Base-by-base conservation (phyloP, 2,113 vertebrate genomes). In the Phaetusa simplex region DNA sequence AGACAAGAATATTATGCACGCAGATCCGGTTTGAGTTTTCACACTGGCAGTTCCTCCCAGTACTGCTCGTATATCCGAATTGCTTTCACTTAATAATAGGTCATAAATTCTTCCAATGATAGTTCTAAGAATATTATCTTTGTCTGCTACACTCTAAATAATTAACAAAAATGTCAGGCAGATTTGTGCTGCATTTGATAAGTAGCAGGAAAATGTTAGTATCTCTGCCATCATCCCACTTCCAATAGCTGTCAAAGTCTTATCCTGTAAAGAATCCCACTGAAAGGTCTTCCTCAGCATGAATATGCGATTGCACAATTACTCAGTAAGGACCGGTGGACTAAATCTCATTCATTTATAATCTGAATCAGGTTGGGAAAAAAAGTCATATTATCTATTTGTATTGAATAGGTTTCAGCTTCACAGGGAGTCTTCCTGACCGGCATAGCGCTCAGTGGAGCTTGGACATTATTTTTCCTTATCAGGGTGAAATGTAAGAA, bases 21-120 rank as follows among this genome's bases (percentile, higher is more conserved):
- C 56, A 93, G 82, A 93, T 93, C 62, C 6, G 7, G 66, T 93
- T 55, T 93, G 86, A 91, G 56, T 93, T 95, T 94, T 95, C 89
- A 72, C 27, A 49, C 34, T 72, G 56, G 47, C 53, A 84, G 61
- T 49, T 94, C 65, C 77, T 91, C 56, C 38, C 56, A 43, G 26
- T 58, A 50, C 56, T 85, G 86, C 80, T 92, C 55, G 58, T 81
- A n/a, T 29, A 88, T 67, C 47, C 58, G 72, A 93, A 90, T 58
- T 6, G 5, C 45, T 89, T 91, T 67, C 56, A 78, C 30, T 67
- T 91, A 40, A 29, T 78, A 87, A 82, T 16, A 72, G 65, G 42
- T 36, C 29, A 87, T 52, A 89, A 79, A 79, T 85, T 95, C 52
- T 89, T 91, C 50, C 70, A 89, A 19, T 53, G 86, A 52, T 92